These are phyloP conservation scores for Gadus chalcogrammus DNA, from an alignment of 2,113 vertebrate species.

Conservation along the genomic window DNA sequence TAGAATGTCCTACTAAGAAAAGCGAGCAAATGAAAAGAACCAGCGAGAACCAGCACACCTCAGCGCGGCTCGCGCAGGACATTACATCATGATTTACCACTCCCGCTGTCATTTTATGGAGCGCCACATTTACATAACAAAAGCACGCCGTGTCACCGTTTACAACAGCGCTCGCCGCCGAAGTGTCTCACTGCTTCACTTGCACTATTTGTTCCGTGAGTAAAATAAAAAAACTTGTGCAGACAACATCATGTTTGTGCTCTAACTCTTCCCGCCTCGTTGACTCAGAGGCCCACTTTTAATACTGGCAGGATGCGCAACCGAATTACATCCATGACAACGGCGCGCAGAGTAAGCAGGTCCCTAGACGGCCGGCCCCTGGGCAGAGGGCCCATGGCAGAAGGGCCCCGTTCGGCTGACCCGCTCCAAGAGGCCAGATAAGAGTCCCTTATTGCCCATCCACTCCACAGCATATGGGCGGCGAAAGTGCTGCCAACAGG, in stretches of 20 bases:
- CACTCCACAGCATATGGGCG: slow-evolving; percentile 67
- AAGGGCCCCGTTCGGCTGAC: slow-evolving; percentile 40
- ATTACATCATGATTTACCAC: slow-evolving; percentile 29
- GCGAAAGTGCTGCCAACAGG: slow-evolving; percentile 58
- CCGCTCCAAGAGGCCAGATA: slow-evolving; percentile 50
- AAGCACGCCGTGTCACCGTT: too few relatives aligned
- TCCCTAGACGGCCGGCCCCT: not conserved
- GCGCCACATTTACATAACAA: too few relatives aligned
- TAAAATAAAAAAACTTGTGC: too few relatives aligned
- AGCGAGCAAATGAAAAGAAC: too few relatives aligned
- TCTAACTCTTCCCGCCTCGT: too few relatives aligned
- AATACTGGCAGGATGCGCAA: slow-evolving; percentile 9
- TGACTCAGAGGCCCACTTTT: too few relatives aligned
- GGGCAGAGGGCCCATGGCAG: slow-evolving; percentile 6
- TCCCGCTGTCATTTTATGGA: too few relatives aligned
- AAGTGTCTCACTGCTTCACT: too few relatives aligned
- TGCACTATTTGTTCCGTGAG: too few relatives aligned
- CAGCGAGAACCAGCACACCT: not conserved
- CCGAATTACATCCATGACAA: slow-evolving; percentile 27
- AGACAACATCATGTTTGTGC: too few relatives aligned
- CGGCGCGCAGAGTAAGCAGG: not conserved
- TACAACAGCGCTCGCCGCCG: too few relatives aligned
- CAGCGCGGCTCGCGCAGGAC: slow-evolving; percentile 33
- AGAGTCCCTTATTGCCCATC: slow-evolving; percentile 49
- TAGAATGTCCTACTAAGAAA: not conserved